Evolutionary conservation across 2,797 vertebrate genomes (phyloP), one percentile per base, ranked within the genome.

Genomic region (Lindbergichthys nudifrons): DNA sequence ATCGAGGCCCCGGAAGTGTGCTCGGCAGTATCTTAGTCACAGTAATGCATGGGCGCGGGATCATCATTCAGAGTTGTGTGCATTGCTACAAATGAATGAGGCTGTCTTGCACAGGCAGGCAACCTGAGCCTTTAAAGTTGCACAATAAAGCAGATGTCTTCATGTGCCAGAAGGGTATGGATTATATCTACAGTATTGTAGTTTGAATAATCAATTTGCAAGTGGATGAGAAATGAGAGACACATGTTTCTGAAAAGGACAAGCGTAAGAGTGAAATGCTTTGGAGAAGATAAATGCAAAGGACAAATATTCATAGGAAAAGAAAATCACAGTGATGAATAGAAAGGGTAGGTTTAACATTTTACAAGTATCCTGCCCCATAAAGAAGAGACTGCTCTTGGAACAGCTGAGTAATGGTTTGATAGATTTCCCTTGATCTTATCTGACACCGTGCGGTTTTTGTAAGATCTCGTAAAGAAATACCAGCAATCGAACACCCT

Each of bases 21-120:
- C 61, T 79, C 18, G 18, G 79, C 84, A 74, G 80, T 66, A 73
- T 63, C 86, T 90, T 81, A 85, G 87, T 90, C 82, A 83, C 81
- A 82, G 77, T 63, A 65, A 75, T 65, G 79, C 75, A 65, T 57
- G 81, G 10, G 19, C 70, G 82, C 70, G 13, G 59, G 74, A 77
- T 75, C 64, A 46, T 83, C 62, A 80, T 77, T 77, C 57, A 76
- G 56, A 61, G 60, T 59, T 62, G 36, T 76, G 63, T 64, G 69
- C 46, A n/a, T 18, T 5, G 54, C 26, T 36, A 15, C 41, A 70
- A 86, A 85, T 61, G 65, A 84, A 75, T 61, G 46, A 79, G 56
- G 42, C 36, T 36, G 50, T 67, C 32, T 51, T 9, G 19, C 46
- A 42, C 18, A 72, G 68, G 54, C 15, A 26, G 65, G 45, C 65